Conservation (phyloP, 2,113 vertebrate species). For the Daphoenositta chrysoptera region DNA sequence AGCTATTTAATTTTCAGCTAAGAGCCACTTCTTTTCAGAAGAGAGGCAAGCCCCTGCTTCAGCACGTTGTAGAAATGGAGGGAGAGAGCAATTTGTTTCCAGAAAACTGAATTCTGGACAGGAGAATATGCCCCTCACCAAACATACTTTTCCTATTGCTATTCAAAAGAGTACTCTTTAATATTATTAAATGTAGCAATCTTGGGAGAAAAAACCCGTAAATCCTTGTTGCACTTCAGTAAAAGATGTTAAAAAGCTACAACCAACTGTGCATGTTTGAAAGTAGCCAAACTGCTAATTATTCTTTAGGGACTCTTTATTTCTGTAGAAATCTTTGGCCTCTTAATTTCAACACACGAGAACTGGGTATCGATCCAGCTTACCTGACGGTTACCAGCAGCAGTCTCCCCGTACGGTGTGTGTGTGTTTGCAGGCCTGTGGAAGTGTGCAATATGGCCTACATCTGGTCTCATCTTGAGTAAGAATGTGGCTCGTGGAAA, state of each 20-base stretch:
- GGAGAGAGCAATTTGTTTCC: background rate
- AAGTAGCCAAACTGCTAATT: background rate
- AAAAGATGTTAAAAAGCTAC: background rate
- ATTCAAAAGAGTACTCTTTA: background rate
- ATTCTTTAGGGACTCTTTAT: background rate
- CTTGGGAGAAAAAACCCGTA: background rate
- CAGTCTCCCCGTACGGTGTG: rapidly evolving
- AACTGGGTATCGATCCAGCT: rapidly evolving
- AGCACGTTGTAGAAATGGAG: background rate
- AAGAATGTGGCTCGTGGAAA: background rate
- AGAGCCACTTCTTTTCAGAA: constrained; percentile 10
- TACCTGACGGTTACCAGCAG: background rate
- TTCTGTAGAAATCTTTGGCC: background rate
- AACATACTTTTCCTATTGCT: background rate
- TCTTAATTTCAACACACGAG: rapidly evolving
- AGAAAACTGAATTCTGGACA: background rate
- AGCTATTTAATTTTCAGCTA: constrained; percentile 51
- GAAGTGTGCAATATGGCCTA: constrained; percentile 16
- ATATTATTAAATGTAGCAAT: background rate
- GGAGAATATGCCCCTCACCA: background rate
- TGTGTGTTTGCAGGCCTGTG: background rate
- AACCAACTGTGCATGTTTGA: background rate
- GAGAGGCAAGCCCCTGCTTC: background rate
- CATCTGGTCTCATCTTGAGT: constrained; percentile 10
- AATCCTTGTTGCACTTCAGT: background rate